These are phyloP conservation scores for Zophobas atratus DNA, from an alignment of 1,140 invertebrate genomes.

Conservation along the genomic window DNA sequence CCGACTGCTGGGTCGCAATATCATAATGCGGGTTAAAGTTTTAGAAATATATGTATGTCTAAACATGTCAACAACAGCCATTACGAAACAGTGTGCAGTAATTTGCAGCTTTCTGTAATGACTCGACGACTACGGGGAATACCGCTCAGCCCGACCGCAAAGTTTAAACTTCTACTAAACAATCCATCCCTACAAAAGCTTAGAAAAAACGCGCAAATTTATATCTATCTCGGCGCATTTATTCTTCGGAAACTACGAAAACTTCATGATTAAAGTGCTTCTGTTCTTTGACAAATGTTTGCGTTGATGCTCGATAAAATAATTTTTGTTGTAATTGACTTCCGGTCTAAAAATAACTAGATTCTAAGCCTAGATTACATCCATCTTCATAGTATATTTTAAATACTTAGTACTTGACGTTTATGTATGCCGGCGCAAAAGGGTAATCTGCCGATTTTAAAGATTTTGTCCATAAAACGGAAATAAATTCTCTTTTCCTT, in stretches of 20 bases:
- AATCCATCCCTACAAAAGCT: slow-evolving; percentile 16
- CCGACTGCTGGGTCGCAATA: slow-evolving; percentile 51
- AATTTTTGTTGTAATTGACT: too few relatives aligned
- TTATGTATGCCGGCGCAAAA: too few relatives aligned
- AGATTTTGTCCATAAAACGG: too few relatives aligned
- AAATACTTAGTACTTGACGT: too few relatives aligned
- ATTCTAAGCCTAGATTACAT: too few relatives aligned
- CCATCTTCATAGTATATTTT: too few relatives aligned
- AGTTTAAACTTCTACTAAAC: slow-evolving; percentile 40
- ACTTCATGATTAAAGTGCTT: neutral
- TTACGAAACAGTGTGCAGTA: slow-evolving; percentile 59
- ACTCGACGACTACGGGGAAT: slow-evolving; percentile 40
- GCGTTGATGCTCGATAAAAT: too few relatives aligned
- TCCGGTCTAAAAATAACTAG: too few relatives aligned
- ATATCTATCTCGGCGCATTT: neutral
- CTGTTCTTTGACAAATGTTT: neutral
- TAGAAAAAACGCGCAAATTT: slow-evolving; percentile 3
- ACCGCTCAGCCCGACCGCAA: slow-evolving; percentile 32
- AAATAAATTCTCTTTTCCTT: neutral
- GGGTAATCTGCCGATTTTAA: too few relatives aligned
- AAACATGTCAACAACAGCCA: slow-evolving; percentile 63
- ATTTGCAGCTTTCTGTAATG: slow-evolving; percentile 58
- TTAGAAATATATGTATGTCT: slow-evolving; percentile 58
- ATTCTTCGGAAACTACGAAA: too few relatives aligned
- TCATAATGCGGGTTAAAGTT: slow-evolving; percentile 57